A percentile compares a stretch with the other conserved stretches of the same genome.
These are phyloP conservation scores for Urophycis tenuis DNA, from an alignment of 2,797 vertebrate species.

Conservation along the genomic window DNA sequence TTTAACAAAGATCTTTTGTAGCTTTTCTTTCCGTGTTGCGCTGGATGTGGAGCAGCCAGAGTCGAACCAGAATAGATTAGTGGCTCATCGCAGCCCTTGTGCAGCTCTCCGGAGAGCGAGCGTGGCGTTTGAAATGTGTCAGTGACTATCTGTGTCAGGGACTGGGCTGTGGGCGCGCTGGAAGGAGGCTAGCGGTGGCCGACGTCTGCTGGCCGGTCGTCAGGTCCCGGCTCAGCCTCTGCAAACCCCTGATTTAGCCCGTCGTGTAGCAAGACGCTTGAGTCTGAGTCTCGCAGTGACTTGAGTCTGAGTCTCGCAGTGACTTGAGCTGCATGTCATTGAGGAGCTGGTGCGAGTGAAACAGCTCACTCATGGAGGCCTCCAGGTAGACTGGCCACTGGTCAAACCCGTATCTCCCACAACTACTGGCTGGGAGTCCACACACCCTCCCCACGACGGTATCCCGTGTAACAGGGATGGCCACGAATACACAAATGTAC, in stretches of 20 bases:
- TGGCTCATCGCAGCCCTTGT: constrained; percentile 48
- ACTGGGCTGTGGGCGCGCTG: constrained; percentile 7
- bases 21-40: neutral
- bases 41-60: constrained; percentile 47
- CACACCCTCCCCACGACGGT: too few species aligned
- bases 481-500: neutral
- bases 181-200: neutral
- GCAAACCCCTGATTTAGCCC: neutral
- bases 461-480: too few species aligned
- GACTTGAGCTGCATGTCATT: neutral
- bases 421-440: neutral
- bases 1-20: neutral
- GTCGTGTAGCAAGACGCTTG: neutral
- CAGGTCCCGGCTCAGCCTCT: neutral
- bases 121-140: constrained; percentile 50
- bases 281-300: neutral
- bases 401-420: neutral
- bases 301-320: neutral
- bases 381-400: too few species aligned
- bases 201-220: too few species aligned
- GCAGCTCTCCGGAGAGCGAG: constrained; percentile 44
- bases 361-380: neutral
- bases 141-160: constrained; percentile 54
- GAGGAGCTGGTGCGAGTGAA: neutral
- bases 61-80: constrained; percentile 43